These are phyloP conservation scores for Dasysyrphus tricinctus DNA, from an alignment of 2,888 invertebrate species.

Conservation along the genomic window DNA sequence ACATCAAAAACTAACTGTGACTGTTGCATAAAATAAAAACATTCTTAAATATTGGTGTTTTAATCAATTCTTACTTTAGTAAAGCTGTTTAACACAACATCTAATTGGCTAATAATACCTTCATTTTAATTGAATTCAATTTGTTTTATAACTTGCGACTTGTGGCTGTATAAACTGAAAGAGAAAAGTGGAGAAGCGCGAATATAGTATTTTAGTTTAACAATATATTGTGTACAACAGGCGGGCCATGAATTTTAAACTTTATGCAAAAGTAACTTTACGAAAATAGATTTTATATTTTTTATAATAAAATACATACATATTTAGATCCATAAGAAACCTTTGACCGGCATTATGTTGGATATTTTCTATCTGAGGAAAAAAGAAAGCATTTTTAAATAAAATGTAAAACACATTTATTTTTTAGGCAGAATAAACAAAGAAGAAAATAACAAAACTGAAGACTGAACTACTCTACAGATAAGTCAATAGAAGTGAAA, in stretches of 20 bases:
- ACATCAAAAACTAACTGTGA: not conserved
- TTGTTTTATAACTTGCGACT: slow-evolving; percentile 10
- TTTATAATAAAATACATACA: not conserved
- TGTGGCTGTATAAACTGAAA: slow-evolving; percentile 9
- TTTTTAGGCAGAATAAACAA: not conserved
- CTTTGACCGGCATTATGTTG: not conserved
- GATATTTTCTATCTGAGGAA: not conserved
- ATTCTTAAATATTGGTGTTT: not conserved
- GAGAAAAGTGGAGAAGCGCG: not conserved
- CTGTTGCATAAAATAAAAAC: not conserved
- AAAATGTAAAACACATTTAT: not conserved
- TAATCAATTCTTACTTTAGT: not conserved
- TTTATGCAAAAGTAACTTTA: not conserved
- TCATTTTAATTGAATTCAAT: slow-evolving; percentile 12
- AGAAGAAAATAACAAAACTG: not conserved
- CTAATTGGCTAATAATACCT: not conserved
- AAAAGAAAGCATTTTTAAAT: not conserved
- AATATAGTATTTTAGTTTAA: not conserved
- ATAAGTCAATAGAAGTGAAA: not conserved
- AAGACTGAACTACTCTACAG: not conserved
- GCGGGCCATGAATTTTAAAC: not conserved
- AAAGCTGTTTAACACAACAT: not conserved
- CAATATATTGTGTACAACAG: not conserved
- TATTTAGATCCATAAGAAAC: not conserved
- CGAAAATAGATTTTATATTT: not conserved